phyloP scores from a whole-genome alignment of 2,113 vertebrate species.

The Clarias gariepinus region DNA sequence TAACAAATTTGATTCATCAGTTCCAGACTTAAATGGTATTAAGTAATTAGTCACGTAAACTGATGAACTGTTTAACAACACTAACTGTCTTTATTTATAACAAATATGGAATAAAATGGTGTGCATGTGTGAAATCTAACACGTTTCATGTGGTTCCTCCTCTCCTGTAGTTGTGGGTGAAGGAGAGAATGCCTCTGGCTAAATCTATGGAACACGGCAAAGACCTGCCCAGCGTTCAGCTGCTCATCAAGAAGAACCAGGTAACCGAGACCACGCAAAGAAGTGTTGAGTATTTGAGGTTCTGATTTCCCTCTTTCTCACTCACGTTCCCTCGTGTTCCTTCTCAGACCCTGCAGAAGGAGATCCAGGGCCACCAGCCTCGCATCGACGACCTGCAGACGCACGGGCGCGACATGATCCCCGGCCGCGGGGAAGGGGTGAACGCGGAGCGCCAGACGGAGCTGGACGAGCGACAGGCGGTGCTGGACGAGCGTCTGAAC shows the following conservation, averaged over 20 bases:
- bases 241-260: constrained; percentile 94
- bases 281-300: neutral
- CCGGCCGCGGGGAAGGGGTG: constrained; percentile 57
- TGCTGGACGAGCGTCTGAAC: constrained; percentile 72
- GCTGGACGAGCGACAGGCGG: constrained; percentile 72
- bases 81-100: neutral
- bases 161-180: constrained; percentile 83
- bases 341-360: constrained; percentile 87
- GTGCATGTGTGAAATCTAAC: accelerated
- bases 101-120: neutral
- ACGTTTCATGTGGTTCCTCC: neutral
- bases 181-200: constrained; percentile 86
- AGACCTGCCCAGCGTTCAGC: constrained; percentile 89
- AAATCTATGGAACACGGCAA: constrained; percentile 89
- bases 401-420: constrained; percentile 70
- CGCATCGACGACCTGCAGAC: constrained; percentile 84
- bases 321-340: no score
- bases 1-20: neutral
- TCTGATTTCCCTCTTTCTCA: neutral
- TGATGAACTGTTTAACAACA: neutral
- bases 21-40: no score
- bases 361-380: constrained; percentile 91
- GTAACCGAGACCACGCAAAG: constrained; percentile 60
- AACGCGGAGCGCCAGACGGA: constrained; percentile 70
- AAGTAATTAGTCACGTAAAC: no score